Conservation (phyloP, 2,797 vertebrate species). For the Sebastes nivosus region DNA sequence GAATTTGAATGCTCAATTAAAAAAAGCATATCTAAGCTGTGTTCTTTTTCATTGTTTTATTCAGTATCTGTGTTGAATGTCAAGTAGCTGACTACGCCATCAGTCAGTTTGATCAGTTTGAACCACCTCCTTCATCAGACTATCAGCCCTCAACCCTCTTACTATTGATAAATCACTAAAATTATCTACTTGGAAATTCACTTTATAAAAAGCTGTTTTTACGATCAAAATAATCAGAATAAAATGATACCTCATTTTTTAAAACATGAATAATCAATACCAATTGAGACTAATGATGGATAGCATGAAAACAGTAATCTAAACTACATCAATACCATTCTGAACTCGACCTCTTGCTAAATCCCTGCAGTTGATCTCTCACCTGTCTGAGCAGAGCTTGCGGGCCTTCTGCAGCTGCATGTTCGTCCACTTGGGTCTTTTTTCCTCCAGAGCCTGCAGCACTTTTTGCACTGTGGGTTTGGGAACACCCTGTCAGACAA, state of each 20-base stretch:
- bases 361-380: constrained; percentile 67
- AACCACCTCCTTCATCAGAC: constrained; percentile 33
- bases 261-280: constrained; percentile 44
- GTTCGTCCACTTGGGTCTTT: constrained; percentile 90
- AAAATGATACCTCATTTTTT: constrained; percentile 12
- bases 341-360: constrained; percentile 38
- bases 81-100: constrained; percentile 44
- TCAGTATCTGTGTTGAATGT: constrained; percentile 47
- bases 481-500: constrained; percentile 74
- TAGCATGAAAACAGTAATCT: constrained; percentile 14
- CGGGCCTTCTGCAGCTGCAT: constrained; percentile 90
- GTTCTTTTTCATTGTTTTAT: constrained; percentile 43
- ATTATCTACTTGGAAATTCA: constrained; percentile 32
- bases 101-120: constrained; percentile 49
- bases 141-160: constrained; percentile 17
- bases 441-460: constrained; percentile 88
- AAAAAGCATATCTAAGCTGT: constrained; percentile 35
- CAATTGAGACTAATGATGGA: constrained; percentile 29
- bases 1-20: constrained; percentile 63
- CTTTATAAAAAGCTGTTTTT: constrained; percentile 34
- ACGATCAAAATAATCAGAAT: constrained; percentile 18
- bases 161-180: constrained; percentile 44
- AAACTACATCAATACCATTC: constrained; percentile 16
- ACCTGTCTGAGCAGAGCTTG: constrained; percentile 88
- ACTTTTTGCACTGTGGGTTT: constrained; percentile 89